Base-by-base conservation (phyloP, 2,888 invertebrate genomes). In the Stenoptilia bipunctidactyla region DNA sequence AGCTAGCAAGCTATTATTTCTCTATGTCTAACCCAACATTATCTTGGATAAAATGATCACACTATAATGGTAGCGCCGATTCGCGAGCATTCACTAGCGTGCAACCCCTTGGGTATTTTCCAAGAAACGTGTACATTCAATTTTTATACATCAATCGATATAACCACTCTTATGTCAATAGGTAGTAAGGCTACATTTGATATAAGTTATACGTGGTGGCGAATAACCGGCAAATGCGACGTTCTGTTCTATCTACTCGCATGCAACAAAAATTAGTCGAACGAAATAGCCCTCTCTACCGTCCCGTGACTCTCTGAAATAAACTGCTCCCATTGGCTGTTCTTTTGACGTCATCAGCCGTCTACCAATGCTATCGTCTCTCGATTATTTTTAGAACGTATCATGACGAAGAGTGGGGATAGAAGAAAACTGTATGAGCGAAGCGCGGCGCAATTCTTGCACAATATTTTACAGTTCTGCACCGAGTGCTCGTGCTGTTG, bases 381-480 rank as follows among this genome's bases (percentile, higher is more conserved):
- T 30, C 45, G 54, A 61, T 48, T 83, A 83, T 83, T 83, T 83
- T 76, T 83, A 82, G 83, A 79, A 70, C 61, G 50, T 48, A 53
- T 61, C 57, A 20, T 49, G 53, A 51, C 43, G 48, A 51, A 52
- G 58, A 56, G 73, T 55, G 71, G 82, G 83, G 75, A 62, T 61
- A 51, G 61, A 68, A 70, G 74, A 77, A 80, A 77, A 77, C 59
- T 51, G 62, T 64, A 59, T 47, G 51, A 48, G 54, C 46, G 44
- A 44, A 58, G 41, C 47, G 40, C 53, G 50, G 46, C 53, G 52
- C 54, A 52, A 61, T 53, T 62, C 63, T 83, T 82, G 76, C 80
- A 80, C 83, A 79, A 82, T 51, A 67, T 64, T 80, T 79, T 70
- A 58, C 51, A 52, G 58, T 53, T 53, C 64, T 62, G 49, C 50